Conservation (phyloP, 2,888 invertebrate genomes). For the Lasioglossum leucozonium region DNA sequence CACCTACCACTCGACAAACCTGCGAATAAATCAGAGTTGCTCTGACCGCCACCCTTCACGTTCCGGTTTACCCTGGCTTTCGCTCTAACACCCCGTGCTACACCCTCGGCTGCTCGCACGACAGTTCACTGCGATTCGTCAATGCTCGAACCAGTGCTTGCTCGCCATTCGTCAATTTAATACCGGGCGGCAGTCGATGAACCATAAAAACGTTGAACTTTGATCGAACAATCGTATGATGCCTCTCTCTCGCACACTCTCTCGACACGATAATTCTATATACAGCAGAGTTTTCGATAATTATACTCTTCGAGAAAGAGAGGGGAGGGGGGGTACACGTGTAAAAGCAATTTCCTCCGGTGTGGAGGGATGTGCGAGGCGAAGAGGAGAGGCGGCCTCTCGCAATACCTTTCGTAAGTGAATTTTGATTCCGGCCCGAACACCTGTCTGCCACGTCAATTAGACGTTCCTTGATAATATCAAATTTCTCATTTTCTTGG, state of each 20-base stretch:
- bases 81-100: conserved; percentile 47
- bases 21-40: conserved; percentile 62
- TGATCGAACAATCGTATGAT: conserved; percentile 19
- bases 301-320: neutral
- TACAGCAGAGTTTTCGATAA: neutral
- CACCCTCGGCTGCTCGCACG: conserved; percentile 48
- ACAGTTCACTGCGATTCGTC: conserved; percentile 72
- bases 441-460: conserved; percentile 16
- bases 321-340: neutral
- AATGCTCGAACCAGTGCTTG: conserved; percentile 70
- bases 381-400: neutral
- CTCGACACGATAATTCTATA: neutral
- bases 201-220: conserved; percentile 29
- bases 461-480: conserved; percentile 35
- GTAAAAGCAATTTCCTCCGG: conserved; percentile 6
- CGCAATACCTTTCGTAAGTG: conserved; percentile 25
- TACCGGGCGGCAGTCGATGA: conserved; percentile 69
- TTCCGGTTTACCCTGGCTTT: conserved; percentile 62
- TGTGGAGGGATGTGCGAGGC: neutral
- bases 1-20: conserved; percentile 50
- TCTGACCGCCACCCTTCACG: conserved; percentile 62
- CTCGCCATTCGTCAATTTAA: conserved; percentile 77
- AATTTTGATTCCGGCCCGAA: conserved; percentile 37
- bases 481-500: conserved; percentile 53
- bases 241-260: neutral